phyloP scores from a whole-genome alignment of 1,140 invertebrate species.

The Diprion similis region DNA sequence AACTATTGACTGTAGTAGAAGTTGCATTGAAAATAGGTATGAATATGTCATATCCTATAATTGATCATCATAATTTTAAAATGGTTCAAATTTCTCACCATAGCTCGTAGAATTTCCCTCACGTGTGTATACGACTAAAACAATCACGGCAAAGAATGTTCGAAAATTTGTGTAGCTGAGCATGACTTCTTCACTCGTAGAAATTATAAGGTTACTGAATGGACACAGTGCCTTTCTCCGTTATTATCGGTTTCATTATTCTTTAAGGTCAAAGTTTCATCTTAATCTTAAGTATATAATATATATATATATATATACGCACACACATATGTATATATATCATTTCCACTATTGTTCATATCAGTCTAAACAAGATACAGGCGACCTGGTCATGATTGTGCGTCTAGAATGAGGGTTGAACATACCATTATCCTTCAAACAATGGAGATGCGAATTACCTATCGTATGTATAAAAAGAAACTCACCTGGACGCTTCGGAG shows the following conservation, averaged over 20 bases:
- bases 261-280: constrained; percentile 6
- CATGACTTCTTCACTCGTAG: neutral
- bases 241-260: neutral
- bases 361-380: neutral
- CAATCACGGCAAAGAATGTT: neutral
- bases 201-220: neutral
- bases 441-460: neutral
- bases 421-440: neutral
- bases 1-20: too few species aligned
- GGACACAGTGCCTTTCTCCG: neutral
- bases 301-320: neutral
- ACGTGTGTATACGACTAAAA: neutral
- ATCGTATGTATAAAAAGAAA: neutral
- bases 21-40: too few species aligned
- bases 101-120: neutral
- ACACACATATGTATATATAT: neutral
- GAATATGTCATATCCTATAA: too few species aligned
- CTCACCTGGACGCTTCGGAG: neutral
- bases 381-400: neutral
- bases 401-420: neutral
- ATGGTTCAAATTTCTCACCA: neutral
- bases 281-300: neutral
- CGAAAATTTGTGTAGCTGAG: neutral
- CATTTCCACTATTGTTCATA: neutral
- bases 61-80: too few species aligned